Base-by-base conservation (phyloP, 2,888 invertebrate genomes). In the Trypoxylon attenuatum region DNA sequence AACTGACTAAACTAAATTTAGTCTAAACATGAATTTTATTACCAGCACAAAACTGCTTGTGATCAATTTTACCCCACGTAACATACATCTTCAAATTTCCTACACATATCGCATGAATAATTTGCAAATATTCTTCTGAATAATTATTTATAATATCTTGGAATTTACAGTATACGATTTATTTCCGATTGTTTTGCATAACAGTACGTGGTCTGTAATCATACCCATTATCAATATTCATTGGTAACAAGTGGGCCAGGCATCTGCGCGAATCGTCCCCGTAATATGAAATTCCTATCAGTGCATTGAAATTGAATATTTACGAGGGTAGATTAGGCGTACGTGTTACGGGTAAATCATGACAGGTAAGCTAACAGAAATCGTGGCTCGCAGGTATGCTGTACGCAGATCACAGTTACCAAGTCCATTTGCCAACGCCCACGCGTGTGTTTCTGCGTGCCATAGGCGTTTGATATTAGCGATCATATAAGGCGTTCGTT, bases 401-500 rank as follows among this genome's bases (percentile, higher is more conserved):
- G 33, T 3, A 5, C 33, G 5, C 33, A 13, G 4, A 10, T n/a
- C n/a, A n/a, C 10, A 33, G 33, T 33, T 13, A 13, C 49, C 29
- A 54, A 51, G 49, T 52, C 47, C 56, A 55, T 74, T 73, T 41
- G 64, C 55, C 55, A 51, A 47, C 58, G 55, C 52, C 69, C 57
- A 69, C 69, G 53, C 58, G 8, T 13, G 59, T 61, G 42, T 75
- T 61, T 59, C 56, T 65, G 57, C 51, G 38, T 16, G 19, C 25
- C 13, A 19, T 43, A 61, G 59, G 47, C 61, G 47, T 39, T 50
- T 51, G 57, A 66, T 69, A 77, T 78, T 76, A 61, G 60, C 54
- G 62, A 57, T 62, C 67, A 49, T 63, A 63, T 66, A 43, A 62
- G 75, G 50, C 22, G 64, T 56, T 65, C 64, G 62, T 65, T 67